Evolutionary conservation across 2,113 vertebrate species (phyloP), one percentile per base, ranked within the genome.

Genomic region (Phycodurus eques): DNA sequence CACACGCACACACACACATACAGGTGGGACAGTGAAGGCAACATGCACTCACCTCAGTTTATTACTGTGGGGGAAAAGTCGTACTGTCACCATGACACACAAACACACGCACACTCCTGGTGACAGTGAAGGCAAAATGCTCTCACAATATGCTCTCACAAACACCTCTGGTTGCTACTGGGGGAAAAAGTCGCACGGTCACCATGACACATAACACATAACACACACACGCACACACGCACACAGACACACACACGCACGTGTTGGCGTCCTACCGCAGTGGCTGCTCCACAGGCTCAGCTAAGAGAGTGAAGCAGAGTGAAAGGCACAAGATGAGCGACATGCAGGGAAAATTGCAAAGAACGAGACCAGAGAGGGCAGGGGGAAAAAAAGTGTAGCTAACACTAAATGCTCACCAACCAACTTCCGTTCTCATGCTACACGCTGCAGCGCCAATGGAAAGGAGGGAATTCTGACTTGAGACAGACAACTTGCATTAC

Each of bases 211-310:
- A 54, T 39, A 6, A 54, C 53, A 54, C 53, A 54, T 39, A 6
- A 3, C 53, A n/a, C 20, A 56, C 8, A 10, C 53, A 54, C 35
- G 2, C 35, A 5, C 35, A 64, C 74, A 65, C 77, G 78, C 77
- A 71, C 71, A 76, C 75, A 76, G 79, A 76, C 72, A 76, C 75
- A 76, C 80, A 76, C 72, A 75, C 81, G 75, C 83, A 82, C 83
- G 85, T 89, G 87, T 81, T 92, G 84, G 88, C 94, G 80, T 96
- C 95, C 95, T 98, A 98, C 96, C 96, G 94, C 93, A 94, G 94
- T 92, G 96, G 94, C 92, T 95, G 95, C 93, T 98, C 96, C 94
- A 96, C 92, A 92, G 95, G 94, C 87, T 98, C 96, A 94, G 94
- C 96, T 93, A 93, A 92, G 92, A 93, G 88, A 93, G 88, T 83